A percentile compares a stretch with the other conserved stretches of the same genome.
phyloP scores from a whole-genome alignment of 2,113 vertebrate species.

The Misgurnus anguillicaudatus region DNA sequence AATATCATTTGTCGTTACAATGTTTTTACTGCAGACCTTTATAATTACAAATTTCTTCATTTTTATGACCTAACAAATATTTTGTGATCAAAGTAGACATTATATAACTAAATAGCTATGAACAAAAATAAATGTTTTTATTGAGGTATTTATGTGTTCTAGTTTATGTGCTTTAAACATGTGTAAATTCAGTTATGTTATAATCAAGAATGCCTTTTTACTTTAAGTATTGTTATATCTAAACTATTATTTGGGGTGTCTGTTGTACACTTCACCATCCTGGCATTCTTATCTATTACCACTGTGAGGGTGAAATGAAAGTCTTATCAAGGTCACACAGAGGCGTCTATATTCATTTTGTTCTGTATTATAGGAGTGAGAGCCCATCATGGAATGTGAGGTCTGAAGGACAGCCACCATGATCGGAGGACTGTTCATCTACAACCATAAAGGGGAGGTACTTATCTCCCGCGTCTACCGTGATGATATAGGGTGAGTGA shows the following conservation, averaged over 20 bases:
- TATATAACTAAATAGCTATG: not conserved
- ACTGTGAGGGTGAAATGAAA: not conserved
- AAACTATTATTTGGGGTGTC: not conserved
- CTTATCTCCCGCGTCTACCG: conserved; percentile 98
- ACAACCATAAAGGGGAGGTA: conserved; percentile 99
- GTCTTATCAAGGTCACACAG: conserved; percentile 32
- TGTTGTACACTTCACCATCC: not conserved
- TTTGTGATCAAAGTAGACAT: not conserved
- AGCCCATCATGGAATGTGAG: conserved; percentile 82
- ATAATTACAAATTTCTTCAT: not conserved
- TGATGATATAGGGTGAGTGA: conserved; percentile 96
- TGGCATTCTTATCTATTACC: not conserved
- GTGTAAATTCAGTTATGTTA: not conserved
- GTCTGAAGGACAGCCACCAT: conserved; percentile 86
- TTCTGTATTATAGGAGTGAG: conserved; percentile 15
- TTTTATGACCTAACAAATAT: not conserved
- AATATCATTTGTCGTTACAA: not conserved
- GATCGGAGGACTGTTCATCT: conserved; percentile 99
- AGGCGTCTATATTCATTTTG: not conserved
- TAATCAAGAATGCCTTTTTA: not conserved
- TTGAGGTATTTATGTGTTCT: not conserved
- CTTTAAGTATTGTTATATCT: not conserved
- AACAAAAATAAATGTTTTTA: not conserved
- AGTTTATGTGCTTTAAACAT: no score
- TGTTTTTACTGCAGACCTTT: not conserved